Percentiles rank a stretch among this genome's conserved stretches.
Conservation (phyloP, 2,113 vertebrate genomes). For the Hemibagrus wyckioides region DNA sequence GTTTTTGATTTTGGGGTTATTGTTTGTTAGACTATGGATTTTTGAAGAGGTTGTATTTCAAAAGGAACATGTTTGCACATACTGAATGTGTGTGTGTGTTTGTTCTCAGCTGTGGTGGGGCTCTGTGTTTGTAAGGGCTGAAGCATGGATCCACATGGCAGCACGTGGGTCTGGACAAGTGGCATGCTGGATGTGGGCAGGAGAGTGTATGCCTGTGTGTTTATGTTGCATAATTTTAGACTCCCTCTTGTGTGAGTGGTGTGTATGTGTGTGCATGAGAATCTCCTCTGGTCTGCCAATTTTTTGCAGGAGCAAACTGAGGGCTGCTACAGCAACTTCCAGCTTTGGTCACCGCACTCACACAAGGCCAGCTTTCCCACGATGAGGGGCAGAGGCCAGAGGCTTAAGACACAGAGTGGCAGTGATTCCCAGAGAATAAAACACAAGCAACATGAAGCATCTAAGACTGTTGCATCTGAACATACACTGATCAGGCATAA, state of each 20-base stretch:
- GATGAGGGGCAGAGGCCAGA: slow-evolving; percentile 61
- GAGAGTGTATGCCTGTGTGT: background rate
- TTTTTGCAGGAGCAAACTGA: slow-evolving; percentile 70
- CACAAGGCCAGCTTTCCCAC: slow-evolving; percentile 75
- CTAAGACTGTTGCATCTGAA: background rate
- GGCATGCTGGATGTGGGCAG: slow-evolving; percentile 37
- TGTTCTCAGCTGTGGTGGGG: slow-evolving; percentile 50
- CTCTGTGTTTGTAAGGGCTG: slow-evolving; percentile 48
- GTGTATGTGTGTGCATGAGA: slow-evolving; percentile 20
- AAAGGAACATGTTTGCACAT: slow-evolving; percentile 27
- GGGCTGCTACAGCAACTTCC: slow-evolving; percentile 74
- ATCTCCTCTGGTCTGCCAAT: slow-evolving; percentile 56
- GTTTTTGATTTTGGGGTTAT: slow-evolving; percentile 20
- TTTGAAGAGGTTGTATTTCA: slow-evolving; percentile 16
- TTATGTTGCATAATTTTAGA: too few relatives aligned
- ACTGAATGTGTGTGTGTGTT: slow-evolving; percentile 2
- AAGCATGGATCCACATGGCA: slow-evolving; percentile 25
- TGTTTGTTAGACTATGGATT: slow-evolving; percentile 18
- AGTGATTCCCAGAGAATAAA: slow-evolving; percentile 49
- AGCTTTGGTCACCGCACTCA: slow-evolving; percentile 75
- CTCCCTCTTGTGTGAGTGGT: too few relatives aligned
- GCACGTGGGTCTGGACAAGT: slow-evolving; percentile 39
- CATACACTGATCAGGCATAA: too few relatives aligned
- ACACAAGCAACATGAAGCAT: background rate
- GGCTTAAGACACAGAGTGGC: slow-evolving; percentile 45